A percentile compares a stretch with the other conserved stretches of the same genome.
Evolutionary conservation across 2,888 invertebrate genomes (phyloP).

Genomic region (Philopedon plagiatum): DNA sequence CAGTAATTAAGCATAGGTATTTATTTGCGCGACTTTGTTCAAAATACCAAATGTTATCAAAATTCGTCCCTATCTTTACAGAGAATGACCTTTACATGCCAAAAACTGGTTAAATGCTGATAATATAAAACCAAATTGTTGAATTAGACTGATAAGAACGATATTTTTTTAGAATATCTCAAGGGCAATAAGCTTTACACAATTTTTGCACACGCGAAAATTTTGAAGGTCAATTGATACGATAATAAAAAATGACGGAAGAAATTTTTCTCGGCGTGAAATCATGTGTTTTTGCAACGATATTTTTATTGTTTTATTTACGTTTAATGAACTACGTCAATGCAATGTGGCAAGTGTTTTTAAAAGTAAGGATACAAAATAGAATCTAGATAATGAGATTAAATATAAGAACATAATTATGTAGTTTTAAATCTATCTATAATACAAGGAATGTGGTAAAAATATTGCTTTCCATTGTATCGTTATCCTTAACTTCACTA

Average conservation of each 20-base stretch:
- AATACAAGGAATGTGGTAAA: too few species aligned
- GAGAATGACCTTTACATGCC: slow-evolving; percentile 3
- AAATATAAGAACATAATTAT: too few species aligned
- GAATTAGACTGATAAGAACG: slow-evolving; percentile 7
- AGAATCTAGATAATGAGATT: too few species aligned
- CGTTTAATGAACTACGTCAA: neutral
- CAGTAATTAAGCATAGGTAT: neutral
- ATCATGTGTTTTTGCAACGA: neutral
- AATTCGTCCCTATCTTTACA: neutral
- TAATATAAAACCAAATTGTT: neutral
- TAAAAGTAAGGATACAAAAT: too few species aligned
- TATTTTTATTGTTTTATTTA: neutral
- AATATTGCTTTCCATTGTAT: too few species aligned
- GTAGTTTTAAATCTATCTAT: too few species aligned
- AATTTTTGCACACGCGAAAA: slow-evolving; percentile 13
- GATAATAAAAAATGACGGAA: slow-evolving; percentile 6
- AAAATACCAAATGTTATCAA: neutral
- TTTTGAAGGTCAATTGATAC: neutral
- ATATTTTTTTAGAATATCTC: neutral
- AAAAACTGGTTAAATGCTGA: neutral
- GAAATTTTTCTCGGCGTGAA: neutral
- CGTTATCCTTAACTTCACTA: too few species aligned
- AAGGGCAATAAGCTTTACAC: slow-evolving; percentile 6
- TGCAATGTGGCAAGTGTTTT: neutral
- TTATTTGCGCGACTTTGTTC: too few species aligned